Base-by-base conservation (phyloP, 2,113 vertebrate species). In the Trichomycterus rosablanca region DNA sequence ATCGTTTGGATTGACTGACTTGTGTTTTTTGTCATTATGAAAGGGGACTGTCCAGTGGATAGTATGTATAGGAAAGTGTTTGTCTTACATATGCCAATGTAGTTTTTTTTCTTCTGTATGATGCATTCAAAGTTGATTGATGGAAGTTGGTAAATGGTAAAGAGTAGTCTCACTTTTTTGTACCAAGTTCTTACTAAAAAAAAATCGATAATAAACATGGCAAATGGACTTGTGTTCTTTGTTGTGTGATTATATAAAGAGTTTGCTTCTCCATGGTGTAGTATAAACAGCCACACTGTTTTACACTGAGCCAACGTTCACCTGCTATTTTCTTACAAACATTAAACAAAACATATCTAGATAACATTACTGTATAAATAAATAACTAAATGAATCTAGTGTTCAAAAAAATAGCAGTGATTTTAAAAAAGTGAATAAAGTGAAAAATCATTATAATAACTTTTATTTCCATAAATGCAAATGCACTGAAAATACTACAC, bases 21-120 rank as follows among this genome's bases (percentile, higher is more conserved):
- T 88, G 90, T 78, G 24, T 78, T 81, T 79, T 76, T 75, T 74
- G 80, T 83, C 66, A 63, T 73, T 79, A 23, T 68, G 63, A 60
- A 75, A 80, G 81, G 81, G 82, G 82, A 83, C 89, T 80, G 88
- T 88, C 88, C 88, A 74, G 88, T 89, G 91, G 90, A 85, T 93
- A 90, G 92, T 84, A 84, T 93, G 88, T 86, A 82, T 93, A 94
- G 90, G 84, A 86, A 89, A 86, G 91, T 93, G 91, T 95, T 90
- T 90, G 94, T 97, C 93, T 89, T 93, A 83, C 89, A 87, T 94
- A 89, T 87, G 86, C 90, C 89, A 78, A 86, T 88, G 93, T 98
- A 97, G 93, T 93, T 90, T 89, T 88, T 72, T 88, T 72, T 64
- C 86, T 91, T 91, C 87, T 90, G 89, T 88, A 81, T 76, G 82